Percentiles rank a stretch among this genome's conserved stretches.
phyloP scores from a whole-genome alignment of 2,888 invertebrate genomes.

The Thera britannica region DNA sequence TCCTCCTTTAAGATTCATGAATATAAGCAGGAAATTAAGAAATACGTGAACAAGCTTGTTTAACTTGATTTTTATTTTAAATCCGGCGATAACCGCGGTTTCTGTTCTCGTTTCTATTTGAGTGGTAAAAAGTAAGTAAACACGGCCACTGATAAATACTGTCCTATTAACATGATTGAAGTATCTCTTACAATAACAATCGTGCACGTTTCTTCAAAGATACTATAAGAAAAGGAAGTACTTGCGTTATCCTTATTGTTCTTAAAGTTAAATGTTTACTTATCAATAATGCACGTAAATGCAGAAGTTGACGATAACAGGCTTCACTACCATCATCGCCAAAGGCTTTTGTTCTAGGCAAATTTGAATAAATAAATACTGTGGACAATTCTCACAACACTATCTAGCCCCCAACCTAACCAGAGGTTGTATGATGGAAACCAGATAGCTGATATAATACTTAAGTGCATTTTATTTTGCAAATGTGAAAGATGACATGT shows the following conservation, averaged over 20 bases:
- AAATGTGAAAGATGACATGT: no score
- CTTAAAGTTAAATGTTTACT: conserved; percentile 8
- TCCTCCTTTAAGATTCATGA: no score
- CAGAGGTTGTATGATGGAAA: no score
- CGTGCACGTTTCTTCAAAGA: conserved; percentile 11
- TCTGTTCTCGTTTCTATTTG: conserved; percentile 24
- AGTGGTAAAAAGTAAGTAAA: conserved; percentile 23
- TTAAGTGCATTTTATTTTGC: no score
- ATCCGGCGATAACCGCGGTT: conserved; percentile 24
- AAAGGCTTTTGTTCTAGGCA: not conserved
- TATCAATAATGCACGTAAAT: conserved; percentile 7
- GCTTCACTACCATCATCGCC: not conserved
- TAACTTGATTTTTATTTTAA: conserved; percentile 24
- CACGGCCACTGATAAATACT: conserved; percentile 36
- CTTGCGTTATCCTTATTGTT: conserved; percentile 18
- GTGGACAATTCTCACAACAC: no score
- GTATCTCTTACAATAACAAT: conserved; percentile 20
- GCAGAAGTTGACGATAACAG: conserved; percentile 7
- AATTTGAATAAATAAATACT: no score
- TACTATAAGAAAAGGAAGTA: conserved; percentile 14
- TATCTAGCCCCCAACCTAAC: no score
- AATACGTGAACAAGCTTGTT: not conserved
- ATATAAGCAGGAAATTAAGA: no score
- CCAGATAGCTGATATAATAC: no score
- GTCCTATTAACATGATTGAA: conserved; percentile 36